Base-by-base conservation (phyloP, 2,888 invertebrate species). In the Macrophya annulata region DNA sequence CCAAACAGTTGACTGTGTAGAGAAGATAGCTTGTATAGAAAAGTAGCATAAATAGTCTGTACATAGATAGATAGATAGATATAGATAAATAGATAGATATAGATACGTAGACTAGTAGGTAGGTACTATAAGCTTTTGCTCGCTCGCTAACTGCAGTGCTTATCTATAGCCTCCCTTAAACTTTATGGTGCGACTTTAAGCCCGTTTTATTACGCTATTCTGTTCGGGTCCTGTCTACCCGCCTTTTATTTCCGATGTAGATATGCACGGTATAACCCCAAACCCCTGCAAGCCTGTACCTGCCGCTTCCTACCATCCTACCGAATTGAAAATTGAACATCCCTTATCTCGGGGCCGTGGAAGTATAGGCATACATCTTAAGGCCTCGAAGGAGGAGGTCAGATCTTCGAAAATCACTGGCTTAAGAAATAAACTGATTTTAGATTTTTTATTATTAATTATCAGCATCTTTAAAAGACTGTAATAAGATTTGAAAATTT, bases 171-270 rank as follows among this genome's bases (percentile, higher is more conserved):
- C 88, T 85, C 87, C 86, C 89, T 88, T 89, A 89, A 91, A 91
- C 89, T 91, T 91, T 91, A 91, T 90, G 86, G 87, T 74, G 72
- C 89, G 89, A 89, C 90, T 91, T 91, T 90, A 91, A 91, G 90
- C 90, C 90, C 90, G 89, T 90, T 91, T 91, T 91, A 91, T 91
- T 91, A 91, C 81, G 62, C 81, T 40, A 81, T 81, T 81, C 81
- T 81, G 81, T 81, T 81, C 81, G 81, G 81, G 81, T 62, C 40
- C 62, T 81, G 81, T 81, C 62, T 81, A 59, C 81, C 81, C 62
- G 59, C 81, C 62, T 81, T 81, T 81, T 81, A 81, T 81, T 81
- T 62, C 62, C 81, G 62, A 81, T 81, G 37, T 43, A 62, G 81
- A 62, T 40, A 51, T 51, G 51, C 51, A 51, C 6, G n/a, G 74